Evolutionary conservation across 2,113 vertebrate genomes (phyloP).

Genomic region (Apteryx owenii): DNA sequence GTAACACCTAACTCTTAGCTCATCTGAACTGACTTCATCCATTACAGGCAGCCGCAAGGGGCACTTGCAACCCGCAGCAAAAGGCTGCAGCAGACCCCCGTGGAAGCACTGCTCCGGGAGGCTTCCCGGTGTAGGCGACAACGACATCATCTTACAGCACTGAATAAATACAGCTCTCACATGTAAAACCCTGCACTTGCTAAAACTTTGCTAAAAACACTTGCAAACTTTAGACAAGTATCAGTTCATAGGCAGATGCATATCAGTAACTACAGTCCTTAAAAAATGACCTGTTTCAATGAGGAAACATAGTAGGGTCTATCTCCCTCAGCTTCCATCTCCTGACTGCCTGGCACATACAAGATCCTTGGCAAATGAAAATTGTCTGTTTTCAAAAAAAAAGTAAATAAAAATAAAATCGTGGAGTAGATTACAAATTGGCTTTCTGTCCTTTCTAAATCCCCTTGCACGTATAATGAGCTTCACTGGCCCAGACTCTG

Average conservation of each 20-base stretch:
- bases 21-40: background rate
- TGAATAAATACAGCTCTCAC: rapidly evolving
- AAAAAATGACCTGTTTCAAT: no score
- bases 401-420: background rate
- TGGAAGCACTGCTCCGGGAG: background rate
- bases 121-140: background rate
- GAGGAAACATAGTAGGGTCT: rapidly evolving
- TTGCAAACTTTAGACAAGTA: background rate
- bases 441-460: background rate
- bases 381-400: background rate
- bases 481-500: background rate
- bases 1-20: no score
- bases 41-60: rapidly evolving
- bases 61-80: rapidly evolving
- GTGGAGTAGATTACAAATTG: background rate
- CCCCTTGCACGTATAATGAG: background rate
- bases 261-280: background rate
- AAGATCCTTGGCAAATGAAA: background rate
- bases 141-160: background rate
- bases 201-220: background rate
- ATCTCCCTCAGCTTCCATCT: background rate
- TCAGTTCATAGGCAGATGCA: background rate
- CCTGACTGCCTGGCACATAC: rapidly evolving
- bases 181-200: rapidly evolving
- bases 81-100: background rate